phyloP scores from a whole-genome alignment of 1,140 invertebrate species.

The Drosophila orena region DNA sequence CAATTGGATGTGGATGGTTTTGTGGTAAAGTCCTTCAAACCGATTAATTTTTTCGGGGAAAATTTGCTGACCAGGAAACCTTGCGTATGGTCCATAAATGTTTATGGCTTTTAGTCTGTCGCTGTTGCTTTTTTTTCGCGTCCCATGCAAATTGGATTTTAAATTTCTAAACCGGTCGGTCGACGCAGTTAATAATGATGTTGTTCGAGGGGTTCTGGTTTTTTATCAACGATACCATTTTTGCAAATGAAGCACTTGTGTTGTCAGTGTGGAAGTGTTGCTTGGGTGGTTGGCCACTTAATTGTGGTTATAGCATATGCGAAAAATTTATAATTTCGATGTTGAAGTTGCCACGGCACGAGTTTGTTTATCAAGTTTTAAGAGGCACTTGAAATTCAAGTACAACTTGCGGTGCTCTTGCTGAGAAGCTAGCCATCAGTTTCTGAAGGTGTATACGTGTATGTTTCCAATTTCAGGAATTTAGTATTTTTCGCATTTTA shows the following conservation, averaged over 20 bases:
- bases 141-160: slow-evolving; percentile 46
- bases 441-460: background rate
- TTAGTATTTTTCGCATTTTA: background rate
- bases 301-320: background rate
- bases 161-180: slow-evolving; percentile 37
- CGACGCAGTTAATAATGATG: slow-evolving; percentile 4
- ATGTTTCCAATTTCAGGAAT: background rate
- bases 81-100: slow-evolving; percentile 36
- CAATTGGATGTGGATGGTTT: background rate
- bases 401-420: background rate
- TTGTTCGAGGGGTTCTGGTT: slow-evolving; percentile 29
- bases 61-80: slow-evolving; percentile 37
- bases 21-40: slow-evolving; percentile 2
- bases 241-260: slow-evolving; percentile 28
- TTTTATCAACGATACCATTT: slow-evolving; percentile 3
- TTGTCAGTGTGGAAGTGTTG: slow-evolving; percentile 15
- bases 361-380: slow-evolving; percentile 13
- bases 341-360: slow-evolving; percentile 7
- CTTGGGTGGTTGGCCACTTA: slow-evolving; percentile 7
- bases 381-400: slow-evolving; percentile 13
- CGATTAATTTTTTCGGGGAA: slow-evolving; percentile 18
- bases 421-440: background rate
- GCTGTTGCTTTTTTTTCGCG: slow-evolving; percentile 29
- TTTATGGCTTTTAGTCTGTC: slow-evolving; percentile 31
- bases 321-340: slow-evolving; percentile 21